Evolutionary conservation across 2,113 vertebrate species (phyloP).

Genomic region (Triplophysa siluroides): DNA sequence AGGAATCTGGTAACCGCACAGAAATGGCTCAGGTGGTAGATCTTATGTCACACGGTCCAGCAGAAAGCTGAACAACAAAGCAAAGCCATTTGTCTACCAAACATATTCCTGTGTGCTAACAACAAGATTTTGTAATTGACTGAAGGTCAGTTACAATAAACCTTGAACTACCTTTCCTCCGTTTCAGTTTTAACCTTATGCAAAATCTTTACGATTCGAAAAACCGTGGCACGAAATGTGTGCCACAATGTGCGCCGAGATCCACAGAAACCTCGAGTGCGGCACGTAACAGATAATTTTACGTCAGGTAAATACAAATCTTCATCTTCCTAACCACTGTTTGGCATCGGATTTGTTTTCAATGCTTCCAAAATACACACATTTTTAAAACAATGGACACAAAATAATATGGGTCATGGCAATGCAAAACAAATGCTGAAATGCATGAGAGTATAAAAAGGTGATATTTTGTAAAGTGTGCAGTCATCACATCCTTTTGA

Average conservation of each 20-base stretch:
- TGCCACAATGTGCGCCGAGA: background rate
- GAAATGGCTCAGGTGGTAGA: constrained; percentile 60
- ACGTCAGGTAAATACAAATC: constrained; percentile 31
- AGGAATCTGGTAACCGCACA: constrained; percentile 47
- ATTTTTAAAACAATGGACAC: constrained; percentile 5
- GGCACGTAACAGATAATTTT: constrained; percentile 44
- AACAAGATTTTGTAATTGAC: constrained; percentile 13
- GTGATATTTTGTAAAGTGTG: constrained; percentile 52
- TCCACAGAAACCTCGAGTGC: background rate
- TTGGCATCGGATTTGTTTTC: constrained; percentile 53
- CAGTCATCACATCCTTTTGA: constrained; percentile 53
- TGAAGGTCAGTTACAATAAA: background rate
- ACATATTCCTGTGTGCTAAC: background rate
- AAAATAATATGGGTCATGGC: constrained; percentile 22
- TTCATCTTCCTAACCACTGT: constrained; percentile 56
- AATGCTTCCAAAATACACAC: constrained; percentile 43
- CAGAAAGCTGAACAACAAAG: constrained; percentile 1
- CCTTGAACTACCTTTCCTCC: background rate
- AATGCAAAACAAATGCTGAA: constrained; percentile 68
- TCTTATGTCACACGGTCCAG: constrained; percentile 48
- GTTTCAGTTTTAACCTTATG: constrained; percentile 23
- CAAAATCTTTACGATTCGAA: background rate
- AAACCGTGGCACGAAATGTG: background rate
- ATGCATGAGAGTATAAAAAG: constrained; percentile 30
- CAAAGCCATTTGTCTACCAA: constrained; percentile 7